Evolutionary conservation across 2,888 invertebrate genomes (phyloP), one percentile per base, ranked within the genome.

Genomic region (Drosophila emarginata): DNA sequence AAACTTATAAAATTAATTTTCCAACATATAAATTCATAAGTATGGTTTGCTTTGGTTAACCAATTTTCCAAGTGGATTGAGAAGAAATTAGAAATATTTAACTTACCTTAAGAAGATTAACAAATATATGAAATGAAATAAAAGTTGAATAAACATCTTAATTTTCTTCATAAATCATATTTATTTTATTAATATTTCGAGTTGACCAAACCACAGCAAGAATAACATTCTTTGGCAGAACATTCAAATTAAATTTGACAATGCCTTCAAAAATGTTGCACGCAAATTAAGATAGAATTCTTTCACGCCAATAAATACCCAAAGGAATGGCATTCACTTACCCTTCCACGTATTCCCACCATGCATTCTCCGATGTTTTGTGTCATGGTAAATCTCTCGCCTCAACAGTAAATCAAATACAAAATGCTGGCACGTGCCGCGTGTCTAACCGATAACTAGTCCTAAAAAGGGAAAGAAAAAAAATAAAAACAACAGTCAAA

Each of bases 321-420:
- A 12, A 15, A 28, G 51, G 70, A 66, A 52, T 40, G 15, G 45
- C 45, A 45, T 45, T 12, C 45, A 45, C 18, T 18, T 45, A 45
- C 18, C 40, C 40, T 45, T 45, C 36, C 36, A 9, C 4, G 28
- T 15, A 15, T 53, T 54, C n/a, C 36, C 54, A 54, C 32, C 26
- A 36, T 18, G 45, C 18, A 21, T 54, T 36, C 15, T 7, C 7
- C 37, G 9, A 1, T 4, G 7, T 51, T 5, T 36, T 36, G 53
- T 23, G 36, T 15, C 61, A 56, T 51, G 54, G 53, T 53, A 64
- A 74, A 74, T 74, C 77, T 71, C 74, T 67, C 51, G 67, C 64
- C 69, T 64, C 65, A 68, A 59, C 87, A 80, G 81, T 80, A 87
- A 83, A 80, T 80, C 80, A 87, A 87, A 80, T 84, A 84, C 81